Conservation (phyloP, 2,797 vertebrate genomes). For the Danionella dracula region DNA sequence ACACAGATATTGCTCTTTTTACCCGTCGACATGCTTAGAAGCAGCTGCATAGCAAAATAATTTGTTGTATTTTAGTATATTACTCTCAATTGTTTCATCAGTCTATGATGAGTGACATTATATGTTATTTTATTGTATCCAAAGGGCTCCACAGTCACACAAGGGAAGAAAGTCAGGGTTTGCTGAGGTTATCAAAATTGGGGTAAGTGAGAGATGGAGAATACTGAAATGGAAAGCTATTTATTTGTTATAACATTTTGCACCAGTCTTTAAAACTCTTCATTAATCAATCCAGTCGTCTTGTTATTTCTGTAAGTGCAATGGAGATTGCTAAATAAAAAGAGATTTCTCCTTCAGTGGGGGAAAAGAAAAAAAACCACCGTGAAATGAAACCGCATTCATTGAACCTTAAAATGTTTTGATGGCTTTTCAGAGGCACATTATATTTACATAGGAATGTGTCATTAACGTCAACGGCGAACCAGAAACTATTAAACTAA, state of each 20-base stretch:
- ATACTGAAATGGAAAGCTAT: conserved; percentile 44
- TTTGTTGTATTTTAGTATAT: conserved; percentile 70
- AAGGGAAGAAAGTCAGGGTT: conserved; percentile 43
- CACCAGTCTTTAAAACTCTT: conserved; percentile 79
- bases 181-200: conserved; percentile 42
- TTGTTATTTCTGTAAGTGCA: conserved; percentile 75
- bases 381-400: conserved; percentile 83
- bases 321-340: conserved; percentile 83
- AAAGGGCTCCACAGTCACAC: conserved; percentile 65
- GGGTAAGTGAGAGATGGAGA: conserved; percentile 7
- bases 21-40: conserved; percentile 57
- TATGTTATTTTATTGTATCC: conserved; percentile 72
- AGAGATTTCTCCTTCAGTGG: conserved; percentile 69
- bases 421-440: conserved; percentile 86
- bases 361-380: conserved; percentile 58
- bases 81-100: conserved; percentile 72
- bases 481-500: conserved; percentile 97
- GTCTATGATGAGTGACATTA: conserved; percentile 69
- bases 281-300: conserved; percentile 76
- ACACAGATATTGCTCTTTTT: conserved; percentile 47
- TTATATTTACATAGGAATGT: conserved; percentile 93
- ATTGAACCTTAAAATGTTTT: conserved; percentile 97
- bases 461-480: conserved; percentile 95
- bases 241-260: conserved; percentile 71
- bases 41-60: conserved; percentile 58